Evolutionary conservation across 2,113 vertebrate species (phyloP).

Genomic region (Albula glossodonta): DNA sequence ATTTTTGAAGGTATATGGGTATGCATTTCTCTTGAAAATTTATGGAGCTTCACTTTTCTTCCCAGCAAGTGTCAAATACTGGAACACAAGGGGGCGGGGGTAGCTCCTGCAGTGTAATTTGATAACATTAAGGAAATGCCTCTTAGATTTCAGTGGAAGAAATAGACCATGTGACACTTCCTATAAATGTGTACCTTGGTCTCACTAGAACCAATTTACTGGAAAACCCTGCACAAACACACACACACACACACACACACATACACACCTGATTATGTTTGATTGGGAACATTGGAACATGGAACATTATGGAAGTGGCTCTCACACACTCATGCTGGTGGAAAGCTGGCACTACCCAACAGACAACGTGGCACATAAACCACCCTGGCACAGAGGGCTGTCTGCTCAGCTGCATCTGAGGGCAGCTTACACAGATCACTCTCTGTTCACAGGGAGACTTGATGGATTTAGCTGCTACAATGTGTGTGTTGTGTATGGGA

Average conservation of each 20-base stretch:
- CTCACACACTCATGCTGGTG: neutral
- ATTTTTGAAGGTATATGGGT: no score
- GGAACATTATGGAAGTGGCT: neutral
- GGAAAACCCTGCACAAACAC: neutral
- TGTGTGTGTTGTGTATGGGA: neutral
- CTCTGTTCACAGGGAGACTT: neutral
- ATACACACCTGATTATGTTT: neutral
- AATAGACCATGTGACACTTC: neutral
- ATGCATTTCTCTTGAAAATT: no score
- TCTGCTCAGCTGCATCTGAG: neutral
- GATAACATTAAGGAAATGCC: neutral
- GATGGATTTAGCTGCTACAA: neutral
- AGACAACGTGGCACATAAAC: conserved; percentile 6
- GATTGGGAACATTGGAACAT: no score
- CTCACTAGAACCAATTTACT: neutral
- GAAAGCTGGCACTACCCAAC: neutral
- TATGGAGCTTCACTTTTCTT: no score
- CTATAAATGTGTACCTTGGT: neutral
- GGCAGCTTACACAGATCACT: neutral
- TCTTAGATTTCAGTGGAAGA: neutral
- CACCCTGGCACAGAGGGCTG: neutral
- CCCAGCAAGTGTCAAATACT: neutral
- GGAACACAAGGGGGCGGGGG: neutral
- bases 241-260: neutral
- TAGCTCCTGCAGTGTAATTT: neutral